Evolutionary conservation across 2,113 vertebrate species (phyloP), one percentile per base, ranked within the genome.

Genomic region (Grantiella picta): DNA sequence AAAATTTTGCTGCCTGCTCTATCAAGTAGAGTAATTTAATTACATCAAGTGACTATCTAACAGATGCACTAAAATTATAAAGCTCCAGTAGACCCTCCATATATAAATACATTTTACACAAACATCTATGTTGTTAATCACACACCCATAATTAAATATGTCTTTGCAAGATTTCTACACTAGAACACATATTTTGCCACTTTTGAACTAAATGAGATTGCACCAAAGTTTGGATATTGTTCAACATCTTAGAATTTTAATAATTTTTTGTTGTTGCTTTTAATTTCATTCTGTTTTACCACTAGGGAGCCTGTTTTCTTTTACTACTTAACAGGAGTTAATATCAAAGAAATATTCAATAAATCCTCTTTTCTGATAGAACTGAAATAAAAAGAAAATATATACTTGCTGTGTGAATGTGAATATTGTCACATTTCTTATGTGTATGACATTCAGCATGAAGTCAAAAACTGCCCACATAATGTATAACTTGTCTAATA

Each of bases 21-120:
- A 85, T 87, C 70, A 90, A 68, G 44, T 60, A 71, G 36, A 93
- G 57, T 40, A 87, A 88, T 85, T 82, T 93, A 76, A 93, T 85
- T 92, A 23, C 53, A 76, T 85, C 66, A 61, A 72, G 29, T 49
- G 44, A 50, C 40, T 93, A 18, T 52, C 76, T 92, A 85, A 82
- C 44, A 71, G 25, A 86, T 31, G 24, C 13, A 76, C 2, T 63
- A 79, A 82, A 71, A 83, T 72, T 18, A 54, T 64, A 47, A 76
- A 64, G 2, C 28, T 76, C 33, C 36, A 21, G 31, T 53, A 72
- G 25, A 69, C 1, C 4, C 10, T 76, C 10, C 12, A 10, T 77
- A 36, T 56, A 29, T 27, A 73, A 86, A 84, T 27, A 8, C 5
- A 60, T 35, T 88, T 60, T 50, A n/a, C 22, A 35, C 15, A 50